Percentiles rank a stretch among this genome's conserved stretches.
Evolutionary conservation across 2,888 invertebrate genomes (phyloP).

Genomic region (Furcula furcula): DNA sequence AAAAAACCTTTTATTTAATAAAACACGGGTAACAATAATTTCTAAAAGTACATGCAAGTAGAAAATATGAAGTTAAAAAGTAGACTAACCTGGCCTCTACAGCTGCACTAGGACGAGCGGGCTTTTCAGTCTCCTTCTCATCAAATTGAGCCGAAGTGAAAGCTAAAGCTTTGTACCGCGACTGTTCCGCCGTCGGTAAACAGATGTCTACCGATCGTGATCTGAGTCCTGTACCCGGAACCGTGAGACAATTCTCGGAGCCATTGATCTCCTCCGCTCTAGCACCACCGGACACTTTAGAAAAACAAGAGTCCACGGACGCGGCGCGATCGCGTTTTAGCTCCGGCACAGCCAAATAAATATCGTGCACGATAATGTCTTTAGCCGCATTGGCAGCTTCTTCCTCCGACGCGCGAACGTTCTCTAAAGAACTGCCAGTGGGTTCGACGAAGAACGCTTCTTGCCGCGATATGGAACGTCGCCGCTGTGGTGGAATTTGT

Average conservation of each 20-base stretch:
- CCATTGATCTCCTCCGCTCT: conserved; percentile 87
- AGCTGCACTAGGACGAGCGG: conserved; percentile 31
- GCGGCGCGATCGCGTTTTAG: conserved; percentile 92
- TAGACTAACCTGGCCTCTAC: conserved; percentile 61
- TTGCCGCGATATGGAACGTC: conserved; percentile 90
- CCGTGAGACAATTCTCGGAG: conserved; percentile 83
- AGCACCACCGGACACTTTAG: conserved; percentile 87
- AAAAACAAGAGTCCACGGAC: conserved; percentile 93
- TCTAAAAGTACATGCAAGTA: not conserved
- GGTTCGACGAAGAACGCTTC: conserved; percentile 91
- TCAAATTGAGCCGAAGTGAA: conserved; percentile 80
- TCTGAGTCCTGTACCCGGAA: conserved; percentile 87
- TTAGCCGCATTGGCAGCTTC: conserved; percentile 52
- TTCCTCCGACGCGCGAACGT: conserved; percentile 82
- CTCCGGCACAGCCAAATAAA: conserved; percentile 91
- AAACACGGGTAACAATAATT: too few species aligned
- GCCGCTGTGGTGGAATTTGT: conserved; percentile 73
- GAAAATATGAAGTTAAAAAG: not conserved
- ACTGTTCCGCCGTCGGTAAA: conserved; percentile 91
- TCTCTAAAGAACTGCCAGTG: conserved; percentile 86
- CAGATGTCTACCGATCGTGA: conserved; percentile 94
- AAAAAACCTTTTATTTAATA: too few species aligned
- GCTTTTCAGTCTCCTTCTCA: conserved; percentile 39
- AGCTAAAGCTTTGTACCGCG: conserved; percentile 91
- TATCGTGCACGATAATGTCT: conserved; percentile 83